Conservation (phyloP, 2,797 vertebrate species). For the Uromys caudimaculatus region DNA sequence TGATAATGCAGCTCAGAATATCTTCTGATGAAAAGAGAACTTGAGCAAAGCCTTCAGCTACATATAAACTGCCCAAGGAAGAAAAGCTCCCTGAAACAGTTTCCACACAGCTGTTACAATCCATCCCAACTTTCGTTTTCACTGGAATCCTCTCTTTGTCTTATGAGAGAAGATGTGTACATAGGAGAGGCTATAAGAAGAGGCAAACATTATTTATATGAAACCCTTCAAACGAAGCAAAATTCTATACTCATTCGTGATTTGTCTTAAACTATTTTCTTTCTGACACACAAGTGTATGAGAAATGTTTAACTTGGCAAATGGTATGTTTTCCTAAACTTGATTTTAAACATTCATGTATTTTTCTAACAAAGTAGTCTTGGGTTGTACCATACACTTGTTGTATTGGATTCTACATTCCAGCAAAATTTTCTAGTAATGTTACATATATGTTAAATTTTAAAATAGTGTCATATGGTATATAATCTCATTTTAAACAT, state of each 20-base stretch:
- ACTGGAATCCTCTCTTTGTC: not conserved
- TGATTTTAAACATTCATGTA: not conserved
- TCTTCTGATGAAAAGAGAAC: not conserved
- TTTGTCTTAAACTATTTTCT: slow-evolving; percentile 24
- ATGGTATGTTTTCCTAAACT: slow-evolving; percentile 12
- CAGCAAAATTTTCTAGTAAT: not conserved
- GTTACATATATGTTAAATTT: not conserved
- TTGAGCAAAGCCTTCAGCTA: not conserved
- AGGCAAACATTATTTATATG: slow-evolving; percentile 28
- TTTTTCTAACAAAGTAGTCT: not conserved
- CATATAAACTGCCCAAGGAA: not conserved
- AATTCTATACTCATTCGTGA: slow-evolving; percentile 1
- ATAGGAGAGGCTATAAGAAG: not conserved
- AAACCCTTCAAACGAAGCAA: slow-evolving; percentile 4
- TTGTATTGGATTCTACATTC: not conserved
- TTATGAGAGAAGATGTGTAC: not conserved
- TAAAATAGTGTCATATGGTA: not conserved
- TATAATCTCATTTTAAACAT: not conserved
- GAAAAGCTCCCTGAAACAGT: not conserved
- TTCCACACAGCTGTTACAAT: not conserved
- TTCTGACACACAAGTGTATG: slow-evolving; percentile 13
- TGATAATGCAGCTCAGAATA: not conserved
- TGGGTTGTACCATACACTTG: not conserved
- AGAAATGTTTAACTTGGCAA: slow-evolving; percentile 7
- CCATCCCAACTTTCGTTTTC: slow-evolving; percentile 7